These are phyloP conservation scores for Ptiloglossa arizonensis DNA, from an alignment of 1,140 invertebrate genomes.

Conservation along the genomic window DNA sequence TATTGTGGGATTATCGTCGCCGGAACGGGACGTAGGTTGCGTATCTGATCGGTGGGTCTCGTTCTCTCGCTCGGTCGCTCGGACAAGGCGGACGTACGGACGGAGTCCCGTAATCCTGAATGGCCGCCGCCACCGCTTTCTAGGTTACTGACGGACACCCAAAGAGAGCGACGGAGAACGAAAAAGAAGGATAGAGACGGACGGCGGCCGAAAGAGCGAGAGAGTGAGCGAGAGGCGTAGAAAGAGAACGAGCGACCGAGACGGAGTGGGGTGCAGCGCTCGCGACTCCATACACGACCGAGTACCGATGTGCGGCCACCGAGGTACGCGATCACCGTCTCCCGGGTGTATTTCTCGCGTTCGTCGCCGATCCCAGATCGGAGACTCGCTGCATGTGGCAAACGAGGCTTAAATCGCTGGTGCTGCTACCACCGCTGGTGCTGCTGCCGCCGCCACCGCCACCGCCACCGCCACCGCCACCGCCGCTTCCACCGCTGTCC, in stretches of 20 bases:
- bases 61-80: conserved; percentile 24
- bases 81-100: conserved; percentile 66
- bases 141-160: conserved; percentile 76
- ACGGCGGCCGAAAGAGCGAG: conserved; percentile 12
- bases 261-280: conserved; percentile 21
- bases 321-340: conserved; percentile 54
- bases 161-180: conserved; percentile 43
- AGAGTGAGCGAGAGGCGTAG: conserved; percentile 19
- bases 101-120: conserved; percentile 77
- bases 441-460: neutral
- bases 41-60: conserved; percentile 8
- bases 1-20: neutral
- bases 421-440: conserved; percentile 31
- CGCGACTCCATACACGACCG: conserved; percentile 31
- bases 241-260: conserved; percentile 27
- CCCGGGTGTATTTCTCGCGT: conserved; percentile 45
- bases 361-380: conserved; percentile 48
- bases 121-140: conserved; percentile 75
- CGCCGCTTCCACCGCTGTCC: conserved; percentile 5
- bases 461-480: neutral
- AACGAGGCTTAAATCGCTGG: conserved; percentile 47
- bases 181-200: conserved; percentile 27
- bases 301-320: conserved; percentile 56
- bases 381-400: conserved; percentile 43
- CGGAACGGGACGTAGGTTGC: neutral